These are phyloP conservation scores for Watsonalla binaria DNA, from an alignment of 2,888 invertebrate genomes.

Conservation along the genomic window DNA sequence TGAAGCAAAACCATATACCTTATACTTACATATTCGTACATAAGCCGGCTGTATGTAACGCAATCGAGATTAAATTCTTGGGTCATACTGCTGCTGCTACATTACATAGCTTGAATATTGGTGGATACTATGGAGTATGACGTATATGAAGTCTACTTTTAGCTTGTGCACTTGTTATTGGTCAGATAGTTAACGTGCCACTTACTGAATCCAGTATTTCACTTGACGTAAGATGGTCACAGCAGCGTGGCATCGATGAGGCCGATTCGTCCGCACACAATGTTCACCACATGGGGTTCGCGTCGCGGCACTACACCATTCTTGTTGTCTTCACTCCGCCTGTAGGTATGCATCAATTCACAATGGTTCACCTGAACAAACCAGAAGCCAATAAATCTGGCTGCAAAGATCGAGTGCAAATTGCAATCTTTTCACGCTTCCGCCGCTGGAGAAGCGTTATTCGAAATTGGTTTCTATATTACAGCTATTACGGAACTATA, in stretches of 20 bases:
- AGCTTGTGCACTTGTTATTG: not conserved
- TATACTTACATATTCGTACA: not conserved
- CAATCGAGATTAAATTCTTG: too few relatives aligned
- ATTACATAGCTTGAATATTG: too few relatives aligned
- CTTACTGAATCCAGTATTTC: constrained; percentile 48
- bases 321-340: constrained; percentile 26
- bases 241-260: constrained; percentile 36
- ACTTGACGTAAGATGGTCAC: constrained; percentile 48
- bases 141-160: too few relatives aligned
- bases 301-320: constrained; percentile 26
- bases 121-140: too few relatives aligned
- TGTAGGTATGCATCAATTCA: constrained; percentile 23
- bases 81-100: too few relatives aligned
- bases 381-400: constrained; percentile 13
- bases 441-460: constrained; percentile 12
- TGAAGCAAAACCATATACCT: not conserved
- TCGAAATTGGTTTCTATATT: constrained; percentile 11
- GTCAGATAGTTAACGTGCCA: constrained; percentile 19
- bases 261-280: constrained; percentile 40
- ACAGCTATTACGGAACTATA: constrained; percentile 26
- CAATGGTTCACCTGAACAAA: constrained; percentile 36
- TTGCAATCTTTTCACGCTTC: constrained; percentile 5
- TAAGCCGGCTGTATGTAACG: too few relatives aligned
- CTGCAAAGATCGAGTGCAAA: constrained; percentile 3
- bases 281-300: constrained; percentile 36